phyloP scores from a whole-genome alignment of 2,113 vertebrate species.

The Sminthopsis crassicaudata region DNA sequence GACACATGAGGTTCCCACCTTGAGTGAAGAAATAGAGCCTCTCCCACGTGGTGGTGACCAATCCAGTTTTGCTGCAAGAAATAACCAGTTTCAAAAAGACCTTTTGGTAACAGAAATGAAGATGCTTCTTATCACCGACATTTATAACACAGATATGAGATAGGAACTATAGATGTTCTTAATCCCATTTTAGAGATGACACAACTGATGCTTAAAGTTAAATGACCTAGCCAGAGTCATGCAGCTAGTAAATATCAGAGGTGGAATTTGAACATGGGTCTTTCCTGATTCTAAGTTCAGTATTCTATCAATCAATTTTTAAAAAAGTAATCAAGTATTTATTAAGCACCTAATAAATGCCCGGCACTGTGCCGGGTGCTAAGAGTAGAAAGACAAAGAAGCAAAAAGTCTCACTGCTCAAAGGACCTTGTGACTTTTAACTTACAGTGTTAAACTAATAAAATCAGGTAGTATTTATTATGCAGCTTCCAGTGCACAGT shows the following conservation, averaged over 20 bases:
- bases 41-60: constrained; percentile 98
- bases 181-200: background rate
- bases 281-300: background rate
- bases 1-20: constrained; percentile 99
- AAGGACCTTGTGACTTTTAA: background rate
- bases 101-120: background rate
- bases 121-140: background rate
- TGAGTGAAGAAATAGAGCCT: constrained; percentile 99
- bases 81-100: background rate
- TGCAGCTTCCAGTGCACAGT: background rate
- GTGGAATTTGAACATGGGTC: background rate
- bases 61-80: constrained; percentile 93
- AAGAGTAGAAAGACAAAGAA: background rate
- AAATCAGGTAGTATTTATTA: background rate
- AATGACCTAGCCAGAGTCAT: background rate
- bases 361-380: background rate
- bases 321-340: background rate
- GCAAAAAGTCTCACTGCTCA: background rate
- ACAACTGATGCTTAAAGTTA: background rate
- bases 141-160: background rate
- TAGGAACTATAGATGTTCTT: background rate
- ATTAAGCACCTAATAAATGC: background rate
- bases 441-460: background rate
- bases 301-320: background rate
- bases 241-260: background rate